These are phyloP conservation scores for Semnornis frantzii DNA, from an alignment of 2,113 vertebrate species.

Conservation along the genomic window DNA sequence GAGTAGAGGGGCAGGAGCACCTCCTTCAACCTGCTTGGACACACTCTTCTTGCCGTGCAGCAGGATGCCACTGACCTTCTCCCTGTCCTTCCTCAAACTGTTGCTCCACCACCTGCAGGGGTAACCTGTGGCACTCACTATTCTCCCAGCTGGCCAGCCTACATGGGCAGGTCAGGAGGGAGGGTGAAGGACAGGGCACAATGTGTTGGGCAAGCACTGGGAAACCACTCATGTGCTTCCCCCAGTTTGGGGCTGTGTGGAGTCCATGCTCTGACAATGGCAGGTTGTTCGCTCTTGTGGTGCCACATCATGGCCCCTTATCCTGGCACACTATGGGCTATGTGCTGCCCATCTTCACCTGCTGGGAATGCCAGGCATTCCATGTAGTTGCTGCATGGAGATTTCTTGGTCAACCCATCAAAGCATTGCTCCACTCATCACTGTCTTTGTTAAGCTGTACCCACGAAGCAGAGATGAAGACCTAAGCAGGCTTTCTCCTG, in stretches of 20 bases:
- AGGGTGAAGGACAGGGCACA: background rate
- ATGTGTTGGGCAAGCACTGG: background rate
- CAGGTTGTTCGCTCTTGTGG: fast-evolving
- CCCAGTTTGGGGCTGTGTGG: background rate
- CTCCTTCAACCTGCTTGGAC: no score
- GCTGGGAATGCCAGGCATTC: background rate
- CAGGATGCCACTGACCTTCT: background rate
- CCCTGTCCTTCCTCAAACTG: background rate
- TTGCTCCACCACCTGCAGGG: background rate
- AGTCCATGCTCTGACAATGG: background rate
- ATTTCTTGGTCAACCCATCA: background rate
- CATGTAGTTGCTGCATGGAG: fast-evolving
- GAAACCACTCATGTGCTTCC: fast-evolving
- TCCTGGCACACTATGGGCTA: background rate
- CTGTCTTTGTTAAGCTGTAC: background rate
- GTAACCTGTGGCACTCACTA: fast-evolving
- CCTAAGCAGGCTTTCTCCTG: background rate
- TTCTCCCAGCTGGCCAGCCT: fast-evolving
- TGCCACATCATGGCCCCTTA: background rate
- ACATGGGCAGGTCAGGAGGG: background rate
- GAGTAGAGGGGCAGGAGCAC: no score
- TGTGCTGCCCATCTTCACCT: background rate
- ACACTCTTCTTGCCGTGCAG: no score
- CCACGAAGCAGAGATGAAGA: background rate
- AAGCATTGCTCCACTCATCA: fast-evolving